Base-by-base conservation (phyloP, 2,113 vertebrate genomes). In the Semicossyphus pulcher region DNA sequence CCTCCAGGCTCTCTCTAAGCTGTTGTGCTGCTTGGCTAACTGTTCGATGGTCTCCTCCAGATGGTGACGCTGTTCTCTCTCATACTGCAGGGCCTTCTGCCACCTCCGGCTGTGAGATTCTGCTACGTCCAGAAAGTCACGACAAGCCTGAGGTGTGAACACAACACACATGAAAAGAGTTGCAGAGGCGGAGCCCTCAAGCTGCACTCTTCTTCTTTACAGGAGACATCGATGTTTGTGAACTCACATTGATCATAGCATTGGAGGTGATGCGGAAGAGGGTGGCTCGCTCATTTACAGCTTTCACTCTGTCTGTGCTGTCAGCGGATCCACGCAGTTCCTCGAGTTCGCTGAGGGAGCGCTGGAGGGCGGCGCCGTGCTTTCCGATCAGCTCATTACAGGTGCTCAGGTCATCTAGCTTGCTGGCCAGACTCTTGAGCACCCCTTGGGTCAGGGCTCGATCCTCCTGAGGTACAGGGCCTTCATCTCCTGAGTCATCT, bases 401-500 rank as follows among this genome's bases (percentile, higher is more conserved):
- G 0, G 96, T 96, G 93, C 94, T 95, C 87, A 98, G 95, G 81
- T 97, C 96, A 5, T 97, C 97, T 68, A 99, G 88, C 86, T 97
- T 98, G 69, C 90, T 88, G 41, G 94, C 94, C 87, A 99, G 95
- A 63, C 75, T 94, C 86, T 95, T 95, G 71, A 98, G 88, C 20
- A 95, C 93, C 84, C 92, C 68, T 67, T 96, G 95, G 74, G 94
- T 94, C 78, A 96, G 93, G 6, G 91, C 93, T 83, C 94, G 95
- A 83, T 96, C 95, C 10, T 96, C 93, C 78, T 96, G 96, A n/a
- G 94, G 92, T 73, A 92, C 78, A 0, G 94, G 90, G 54, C 94
- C 95, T 86, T 98, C 97, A 10, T 99, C 97, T 1, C 96, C 97
- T 1, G 97, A 99, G 92, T 98, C 97, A 95, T 98, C 97, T 99